Percentiles rank a stretch among this genome's conserved stretches.
These are phyloP conservation scores for Drosophila putrida DNA, from an alignment of 2,888 invertebrate species.

Conservation along the genomic window DNA sequence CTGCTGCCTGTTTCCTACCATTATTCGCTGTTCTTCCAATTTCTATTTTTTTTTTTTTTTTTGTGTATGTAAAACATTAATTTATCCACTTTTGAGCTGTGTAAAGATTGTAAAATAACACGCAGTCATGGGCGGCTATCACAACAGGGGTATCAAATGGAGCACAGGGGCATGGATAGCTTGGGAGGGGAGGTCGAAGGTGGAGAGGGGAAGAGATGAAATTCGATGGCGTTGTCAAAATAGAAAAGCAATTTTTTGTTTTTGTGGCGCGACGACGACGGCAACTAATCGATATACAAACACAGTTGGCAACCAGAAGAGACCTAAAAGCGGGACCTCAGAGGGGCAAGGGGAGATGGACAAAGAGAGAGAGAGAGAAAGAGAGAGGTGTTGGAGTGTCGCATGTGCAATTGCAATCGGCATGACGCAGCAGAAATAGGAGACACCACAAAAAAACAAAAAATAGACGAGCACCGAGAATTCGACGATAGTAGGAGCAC, in stretches of 20 bases:
- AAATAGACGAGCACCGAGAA: background rate
- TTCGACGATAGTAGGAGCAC: background rate
- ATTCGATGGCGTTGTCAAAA: constrained; percentile 35
- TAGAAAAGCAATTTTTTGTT: constrained; percentile 32
- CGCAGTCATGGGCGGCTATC: constrained; percentile 12
- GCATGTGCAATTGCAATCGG: constrained; percentile 31
- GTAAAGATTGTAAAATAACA: constrained; percentile 37
- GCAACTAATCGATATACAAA: constrained; percentile 75
- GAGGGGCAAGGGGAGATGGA: background rate
- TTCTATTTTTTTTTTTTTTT: too few relatives aligned
- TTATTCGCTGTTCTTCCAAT: background rate
- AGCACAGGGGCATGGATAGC: background rate
- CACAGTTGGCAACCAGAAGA: constrained; percentile 61
- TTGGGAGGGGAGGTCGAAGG: too few relatives aligned
- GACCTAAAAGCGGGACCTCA: constrained; percentile 3
- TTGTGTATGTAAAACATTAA: constrained; percentile 15
- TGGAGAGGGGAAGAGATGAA: background rate
- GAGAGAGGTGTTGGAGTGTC: constrained; percentile 1
- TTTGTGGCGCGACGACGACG: constrained; percentile 35
- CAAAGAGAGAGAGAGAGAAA: background rate
- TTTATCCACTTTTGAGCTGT: constrained; percentile 16
- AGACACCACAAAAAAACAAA: constrained; percentile 11
- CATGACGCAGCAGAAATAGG: constrained; percentile 44
- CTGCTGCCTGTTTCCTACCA: too few relatives aligned
- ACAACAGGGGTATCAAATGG: constrained; percentile 5